Evolutionary conservation across 2,888 invertebrate genomes (phyloP).

Genomic region (Ophion ellenae): DNA sequence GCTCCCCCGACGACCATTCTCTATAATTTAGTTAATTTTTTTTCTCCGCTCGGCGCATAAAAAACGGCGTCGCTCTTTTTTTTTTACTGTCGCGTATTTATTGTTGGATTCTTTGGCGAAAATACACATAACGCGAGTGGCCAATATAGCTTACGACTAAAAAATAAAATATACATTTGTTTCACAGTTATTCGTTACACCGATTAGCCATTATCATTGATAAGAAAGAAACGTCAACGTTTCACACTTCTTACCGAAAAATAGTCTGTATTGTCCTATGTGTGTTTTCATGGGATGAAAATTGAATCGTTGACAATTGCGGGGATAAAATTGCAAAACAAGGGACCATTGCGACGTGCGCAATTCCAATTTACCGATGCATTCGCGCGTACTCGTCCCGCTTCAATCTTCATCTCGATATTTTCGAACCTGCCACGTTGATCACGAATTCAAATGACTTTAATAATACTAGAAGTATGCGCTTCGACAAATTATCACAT

Average conservation of each 20-base stretch:
- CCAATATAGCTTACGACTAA: slow-evolving; percentile 34
- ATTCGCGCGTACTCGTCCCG: slow-evolving; percentile 18
- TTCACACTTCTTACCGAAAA: background rate
- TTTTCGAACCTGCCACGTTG: slow-evolving; percentile 19
- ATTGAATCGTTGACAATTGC: slow-evolving; percentile 1
- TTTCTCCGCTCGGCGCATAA: slow-evolving; percentile 34
- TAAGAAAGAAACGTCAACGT: background rate
- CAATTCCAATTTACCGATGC: background rate
- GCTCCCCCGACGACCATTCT: slow-evolving; percentile 9
- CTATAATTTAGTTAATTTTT: slow-evolving; percentile 60
- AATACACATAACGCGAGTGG: slow-evolving; percentile 49
- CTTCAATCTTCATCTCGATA: slow-evolving; percentile 19
- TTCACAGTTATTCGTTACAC: slow-evolving; percentile 26
- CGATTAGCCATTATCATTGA: slow-evolving; percentile 4
- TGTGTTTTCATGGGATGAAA: slow-evolving; percentile 12
- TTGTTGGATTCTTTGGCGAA: slow-evolving; percentile 68
- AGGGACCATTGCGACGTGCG: background rate
- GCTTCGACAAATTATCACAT: slow-evolving; percentile 24
- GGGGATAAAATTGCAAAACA: slow-evolving; percentile 22
- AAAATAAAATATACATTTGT: slow-evolving; percentile 44
- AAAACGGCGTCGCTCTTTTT: background rate
- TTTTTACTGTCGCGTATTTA: slow-evolving; percentile 76
- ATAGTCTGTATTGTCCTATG: slow-evolving; percentile 36
- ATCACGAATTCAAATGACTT: slow-evolving; percentile 51
- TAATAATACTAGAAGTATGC: slow-evolving; percentile 47